These are phyloP conservation scores for Zosterops hypoxanthus DNA, from an alignment of 2,113 vertebrate genomes.

Conservation along the genomic window DNA sequence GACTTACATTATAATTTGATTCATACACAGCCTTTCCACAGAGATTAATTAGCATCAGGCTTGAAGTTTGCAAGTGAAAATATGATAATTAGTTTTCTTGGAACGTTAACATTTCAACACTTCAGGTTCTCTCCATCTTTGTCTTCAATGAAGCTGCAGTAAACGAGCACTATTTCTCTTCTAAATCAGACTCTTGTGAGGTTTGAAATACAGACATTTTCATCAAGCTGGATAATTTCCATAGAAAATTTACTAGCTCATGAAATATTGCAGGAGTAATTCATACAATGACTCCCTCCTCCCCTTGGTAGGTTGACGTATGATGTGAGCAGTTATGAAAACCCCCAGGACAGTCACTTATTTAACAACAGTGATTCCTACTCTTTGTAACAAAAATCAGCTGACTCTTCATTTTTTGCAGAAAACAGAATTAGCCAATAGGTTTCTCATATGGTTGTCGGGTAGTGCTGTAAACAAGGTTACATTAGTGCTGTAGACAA, in stretches of 20 bases:
- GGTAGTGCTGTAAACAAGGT: not conserved
- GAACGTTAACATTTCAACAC: constrained; percentile 50
- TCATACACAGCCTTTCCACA: constrained; percentile 56
- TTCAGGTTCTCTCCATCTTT: constrained; percentile 53
- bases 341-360: constrained; percentile 38
- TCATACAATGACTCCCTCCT: constrained; percentile 22
- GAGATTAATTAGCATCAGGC: constrained; percentile 68
- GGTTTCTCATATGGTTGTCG: not conserved
- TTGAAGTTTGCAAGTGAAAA: constrained; percentile 69
- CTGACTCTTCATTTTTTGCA: constrained; percentile 25
- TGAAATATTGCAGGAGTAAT: constrained; percentile 62
- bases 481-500: not conserved
- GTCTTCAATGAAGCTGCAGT: constrained; percentile 60
- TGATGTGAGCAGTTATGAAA: constrained; percentile 34
- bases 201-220: constrained; percentile 62
- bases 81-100: constrained; percentile 60
- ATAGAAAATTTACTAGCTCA: constrained; percentile 63
- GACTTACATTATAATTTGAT: constrained; percentile 61
- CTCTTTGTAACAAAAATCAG: constrained; percentile 32
- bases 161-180: constrained; percentile 67
- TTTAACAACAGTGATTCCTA: not conserved
- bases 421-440: not conserved
- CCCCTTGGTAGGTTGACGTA: constrained; percentile 32
- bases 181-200: constrained; percentile 65
- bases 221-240: constrained; percentile 64